Conservation (phyloP, 2,113 vertebrate genomes). For the Chamaea fasciata region DNA sequence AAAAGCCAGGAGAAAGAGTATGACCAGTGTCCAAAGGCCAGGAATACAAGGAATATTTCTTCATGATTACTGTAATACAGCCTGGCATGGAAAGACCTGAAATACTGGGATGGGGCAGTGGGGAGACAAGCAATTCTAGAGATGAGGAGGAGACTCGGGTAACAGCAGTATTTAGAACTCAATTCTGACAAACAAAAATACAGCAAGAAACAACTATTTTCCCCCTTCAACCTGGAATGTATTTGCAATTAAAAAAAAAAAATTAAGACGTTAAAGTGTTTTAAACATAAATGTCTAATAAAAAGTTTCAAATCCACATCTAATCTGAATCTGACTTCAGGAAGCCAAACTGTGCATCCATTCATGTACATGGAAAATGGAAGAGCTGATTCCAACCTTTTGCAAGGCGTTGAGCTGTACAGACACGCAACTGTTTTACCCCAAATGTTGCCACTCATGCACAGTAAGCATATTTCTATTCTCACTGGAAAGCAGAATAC, state of each 20-base stretch:
- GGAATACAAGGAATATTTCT: not conserved
- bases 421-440: not conserved
- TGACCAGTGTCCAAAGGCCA: not conserved
- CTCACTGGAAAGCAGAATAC: not conserved
- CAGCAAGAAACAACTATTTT: not conserved
- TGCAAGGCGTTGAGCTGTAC: not conserved
- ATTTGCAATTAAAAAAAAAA: not conserved
- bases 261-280: not conserved
- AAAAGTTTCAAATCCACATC: not conserved
- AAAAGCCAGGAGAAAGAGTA: not conserved
- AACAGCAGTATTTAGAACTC: not conserved
- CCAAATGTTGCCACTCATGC: not conserved
- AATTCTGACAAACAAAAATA: not conserved
- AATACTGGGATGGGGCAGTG: not conserved
- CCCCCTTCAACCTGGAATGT: not conserved
- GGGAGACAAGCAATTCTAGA: not conserved
- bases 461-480: not conserved
- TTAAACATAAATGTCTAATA: not conserved
- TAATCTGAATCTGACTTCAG: not conserved
- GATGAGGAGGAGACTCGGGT: not conserved
- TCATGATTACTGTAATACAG: not conserved
- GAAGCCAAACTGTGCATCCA: not conserved
- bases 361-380: not conserved
- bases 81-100: not conserved
- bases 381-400: not conserved